Percentiles rank a stretch among this genome's conserved stretches.
These are phyloP conservation scores for Polyergus mexicanus DNA, from an alignment of 1,140 invertebrate species.

Conservation along the genomic window DNA sequence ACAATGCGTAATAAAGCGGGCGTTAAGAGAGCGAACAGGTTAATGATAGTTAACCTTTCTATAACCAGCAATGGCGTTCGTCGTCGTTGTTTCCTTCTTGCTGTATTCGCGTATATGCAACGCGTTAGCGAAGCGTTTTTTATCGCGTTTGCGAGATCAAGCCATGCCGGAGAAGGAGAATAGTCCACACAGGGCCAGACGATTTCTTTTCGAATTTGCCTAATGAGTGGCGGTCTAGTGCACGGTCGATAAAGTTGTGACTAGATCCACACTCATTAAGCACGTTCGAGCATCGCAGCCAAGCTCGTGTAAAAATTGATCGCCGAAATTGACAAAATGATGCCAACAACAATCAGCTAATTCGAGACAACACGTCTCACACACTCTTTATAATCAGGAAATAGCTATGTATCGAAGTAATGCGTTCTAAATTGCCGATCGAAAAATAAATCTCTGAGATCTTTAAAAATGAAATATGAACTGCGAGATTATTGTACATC, in stretches of 20 bases:
- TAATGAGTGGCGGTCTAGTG: conserved; percentile 91
- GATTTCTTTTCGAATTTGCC: conserved; percentile 79
- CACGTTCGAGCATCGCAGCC: conserved; percentile 78
- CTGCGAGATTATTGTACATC: background rate
- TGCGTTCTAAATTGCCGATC: too few relatives aligned
- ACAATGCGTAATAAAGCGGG: conserved; percentile 74
- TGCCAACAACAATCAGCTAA: too few relatives aligned
- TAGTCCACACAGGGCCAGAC: background rate
- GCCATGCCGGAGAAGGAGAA: background rate
- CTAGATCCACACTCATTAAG: conserved; percentile 96
- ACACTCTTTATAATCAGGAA: too few relatives aligned
- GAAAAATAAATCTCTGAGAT: too few relatives aligned
- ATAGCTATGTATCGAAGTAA: too few relatives aligned
- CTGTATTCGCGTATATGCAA: background rate
- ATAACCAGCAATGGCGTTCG: conserved; percentile 8
- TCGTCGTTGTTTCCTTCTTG: conserved; percentile 7
- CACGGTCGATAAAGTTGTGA: conserved; percentile 90
- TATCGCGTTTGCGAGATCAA: background rate
- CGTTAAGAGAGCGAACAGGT: conserved; percentile 71
- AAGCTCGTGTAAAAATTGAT: background rate
- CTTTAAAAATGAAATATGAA: background rate
- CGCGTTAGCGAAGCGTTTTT: background rate
- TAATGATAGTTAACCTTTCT: conserved; percentile 80
- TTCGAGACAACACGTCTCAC: too few relatives aligned
- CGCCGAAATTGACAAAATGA: background rate